A percentile compares a stretch with the other conserved stretches of the same genome.
Evolutionary conservation across 2,888 invertebrate genomes (phyloP).

Genomic region (Urechis unicinctus): DNA sequence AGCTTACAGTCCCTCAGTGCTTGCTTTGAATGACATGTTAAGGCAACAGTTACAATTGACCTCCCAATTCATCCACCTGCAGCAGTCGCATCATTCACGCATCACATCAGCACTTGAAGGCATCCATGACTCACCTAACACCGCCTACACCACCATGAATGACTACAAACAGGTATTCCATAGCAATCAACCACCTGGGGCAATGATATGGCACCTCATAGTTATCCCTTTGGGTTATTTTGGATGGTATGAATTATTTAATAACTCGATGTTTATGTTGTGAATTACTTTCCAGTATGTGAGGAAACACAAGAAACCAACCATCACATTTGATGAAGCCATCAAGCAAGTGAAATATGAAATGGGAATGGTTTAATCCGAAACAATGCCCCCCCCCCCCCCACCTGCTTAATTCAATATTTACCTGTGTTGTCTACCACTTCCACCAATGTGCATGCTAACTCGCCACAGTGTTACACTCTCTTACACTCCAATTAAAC

Average conservation of each 20-base stretch:
- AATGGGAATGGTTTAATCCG: slow-evolving; percentile 14
- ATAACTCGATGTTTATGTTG: not conserved
- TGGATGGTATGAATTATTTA: not conserved
- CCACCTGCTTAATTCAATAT: no score
- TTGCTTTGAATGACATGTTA: slow-evolving; percentile 23
- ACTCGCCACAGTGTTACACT: not conserved
- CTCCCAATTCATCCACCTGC: slow-evolving; percentile 12
- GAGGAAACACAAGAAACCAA: slow-evolving; percentile 33
- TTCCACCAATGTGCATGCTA: no score
- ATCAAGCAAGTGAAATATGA: slow-evolving; percentile 21
- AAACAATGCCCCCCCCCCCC: no score
- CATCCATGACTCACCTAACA: slow-evolving; percentile 1
- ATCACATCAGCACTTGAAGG: slow-evolving; percentile 3
- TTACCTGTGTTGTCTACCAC: no score
- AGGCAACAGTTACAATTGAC: slow-evolving; percentile 20
- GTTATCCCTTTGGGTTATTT: not conserved
- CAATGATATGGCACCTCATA: not conserved
- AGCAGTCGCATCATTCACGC: slow-evolving; percentile 13
- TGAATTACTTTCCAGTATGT: slow-evolving; percentile 35
- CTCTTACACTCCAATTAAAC: not conserved
- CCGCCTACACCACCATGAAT: slow-evolving; percentile 21
- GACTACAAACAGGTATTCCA: slow-evolving; percentile 20
- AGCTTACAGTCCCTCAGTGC: slow-evolving; percentile 19
- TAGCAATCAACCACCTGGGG: no score
- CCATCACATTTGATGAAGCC: slow-evolving; percentile 22